These are phyloP conservation scores for Tetramorium alpestre DNA, from an alignment of 1,140 invertebrate species.

Conservation along the genomic window DNA sequence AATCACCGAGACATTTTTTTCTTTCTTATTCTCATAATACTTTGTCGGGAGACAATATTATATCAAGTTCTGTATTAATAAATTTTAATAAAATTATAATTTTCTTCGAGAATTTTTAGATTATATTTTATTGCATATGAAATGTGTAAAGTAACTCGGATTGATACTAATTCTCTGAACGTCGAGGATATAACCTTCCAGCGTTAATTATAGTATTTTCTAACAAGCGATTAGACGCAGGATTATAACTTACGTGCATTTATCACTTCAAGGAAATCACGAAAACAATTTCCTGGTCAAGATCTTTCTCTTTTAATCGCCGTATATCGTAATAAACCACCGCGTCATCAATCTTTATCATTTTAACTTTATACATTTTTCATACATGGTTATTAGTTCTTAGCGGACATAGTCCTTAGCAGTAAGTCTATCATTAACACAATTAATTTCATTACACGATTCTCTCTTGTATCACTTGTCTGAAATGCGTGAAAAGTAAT, in stretches of 20 bases:
- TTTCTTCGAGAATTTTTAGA: background rate
- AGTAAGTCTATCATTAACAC: background rate
- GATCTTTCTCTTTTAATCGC: conserved; percentile 38
- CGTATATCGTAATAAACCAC: conserved; percentile 29
- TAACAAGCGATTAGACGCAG: conserved; percentile 12
- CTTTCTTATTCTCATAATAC: background rate
- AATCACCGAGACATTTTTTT: background rate
- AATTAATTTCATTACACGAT: background rate
- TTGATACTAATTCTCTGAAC: conserved; percentile 3
- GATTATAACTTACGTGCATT: conserved; percentile 31
- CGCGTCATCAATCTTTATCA: background rate
- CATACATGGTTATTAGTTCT: background rate
- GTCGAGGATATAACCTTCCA: conserved; percentile 8
- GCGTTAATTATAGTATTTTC: conserved; percentile 39
- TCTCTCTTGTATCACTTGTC: background rate
- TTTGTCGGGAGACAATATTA: background rate
- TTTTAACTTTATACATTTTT: conserved; percentile 1
- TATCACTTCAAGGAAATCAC: conserved; percentile 54
- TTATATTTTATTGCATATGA: background rate
- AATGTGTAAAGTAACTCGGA: background rate
- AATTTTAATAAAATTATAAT: background rate
- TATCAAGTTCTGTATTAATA: background rate
- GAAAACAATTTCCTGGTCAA: conserved; percentile 38
- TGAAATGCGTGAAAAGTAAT: conserved; percentile 37
- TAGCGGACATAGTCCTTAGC: background rate